A percentile compares a stretch with the other conserved stretches of the same genome.
phyloP scores from a whole-genome alignment of 2,888 invertebrate species.

The Auanema freiburgensis region DNA sequence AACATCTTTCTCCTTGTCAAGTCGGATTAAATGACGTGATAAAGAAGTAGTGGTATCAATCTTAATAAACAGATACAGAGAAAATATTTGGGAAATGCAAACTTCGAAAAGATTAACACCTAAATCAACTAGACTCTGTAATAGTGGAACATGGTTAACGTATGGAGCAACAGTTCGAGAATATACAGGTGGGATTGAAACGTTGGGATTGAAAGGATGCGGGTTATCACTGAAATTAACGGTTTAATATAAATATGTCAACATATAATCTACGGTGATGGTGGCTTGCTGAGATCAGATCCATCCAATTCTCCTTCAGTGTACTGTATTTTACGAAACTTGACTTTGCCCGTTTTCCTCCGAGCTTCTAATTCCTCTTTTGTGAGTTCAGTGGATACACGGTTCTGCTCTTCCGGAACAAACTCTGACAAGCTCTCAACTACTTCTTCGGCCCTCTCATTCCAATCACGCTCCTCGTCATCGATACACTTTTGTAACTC shows the following conservation, averaged over 20 bases:
- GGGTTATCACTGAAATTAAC: constrained; percentile 47
- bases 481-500: constrained; percentile 11
- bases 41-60: constrained; percentile 41
- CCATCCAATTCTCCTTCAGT: constrained; percentile 52
- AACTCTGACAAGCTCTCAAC: constrained; percentile 3
- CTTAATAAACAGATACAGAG: constrained; percentile 15
- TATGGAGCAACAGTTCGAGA: constrained; percentile 52
- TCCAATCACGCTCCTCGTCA: constrained; percentile 10
- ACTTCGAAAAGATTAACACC: constrained; percentile 59
- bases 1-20: constrained; percentile 50
- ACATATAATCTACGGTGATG: constrained; percentile 29
- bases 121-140: constrained; percentile 55
- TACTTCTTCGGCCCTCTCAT: constrained; percentile 13
- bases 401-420: not conserved
- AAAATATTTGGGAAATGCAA: not conserved
- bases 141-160: constrained; percentile 52
- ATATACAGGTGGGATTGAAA: constrained; percentile 52
- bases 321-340: constrained; percentile 51
- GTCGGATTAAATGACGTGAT: constrained; percentile 41
- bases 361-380: constrained; percentile 8
- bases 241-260: not conserved
- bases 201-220: constrained; percentile 54
- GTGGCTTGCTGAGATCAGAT: constrained; percentile 48
- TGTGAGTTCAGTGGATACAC: constrained; percentile 4
- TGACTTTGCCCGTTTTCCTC: constrained; percentile 27